phyloP scores from a whole-genome alignment of 2,888 invertebrate species.

The Clepsis dumicolana region DNA sequence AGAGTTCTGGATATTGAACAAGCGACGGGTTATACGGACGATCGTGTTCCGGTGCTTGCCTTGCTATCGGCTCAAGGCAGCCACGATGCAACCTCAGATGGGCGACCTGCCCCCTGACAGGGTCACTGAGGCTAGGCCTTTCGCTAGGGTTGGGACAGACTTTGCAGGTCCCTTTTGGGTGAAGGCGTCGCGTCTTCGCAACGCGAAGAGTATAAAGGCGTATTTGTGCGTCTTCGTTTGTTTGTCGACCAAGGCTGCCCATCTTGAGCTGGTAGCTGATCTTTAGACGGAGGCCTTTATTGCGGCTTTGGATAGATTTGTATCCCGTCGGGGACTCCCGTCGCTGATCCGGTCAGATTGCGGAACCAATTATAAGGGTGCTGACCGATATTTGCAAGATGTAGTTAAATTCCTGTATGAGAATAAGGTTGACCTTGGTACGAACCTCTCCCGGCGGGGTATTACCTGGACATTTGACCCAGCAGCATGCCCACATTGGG shows the following conservation, averaged over 20 bases:
- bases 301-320: not conserved
- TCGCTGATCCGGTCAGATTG: not conserved
- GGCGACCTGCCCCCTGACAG: conserved; percentile 1
- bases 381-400: not conserved
- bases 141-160: not conserved
- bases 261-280: not conserved
- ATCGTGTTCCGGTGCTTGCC: conserved; percentile 3
- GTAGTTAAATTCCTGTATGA: not conserved
- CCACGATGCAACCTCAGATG: conserved; percentile 6
- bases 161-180: not conserved
- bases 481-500: conserved; percentile 3
- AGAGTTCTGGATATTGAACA: conserved; percentile 4
- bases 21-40: not conserved
- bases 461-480: not conserved
- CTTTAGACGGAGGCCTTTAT: not conserved
- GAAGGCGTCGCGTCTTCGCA: not conserved
- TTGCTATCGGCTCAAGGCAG: not conserved
- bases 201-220: not conserved
- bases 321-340: not conserved
- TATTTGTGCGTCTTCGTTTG: conserved; percentile 5
- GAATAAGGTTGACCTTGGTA: not conserved
- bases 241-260: not conserved
- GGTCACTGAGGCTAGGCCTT: not conserved
- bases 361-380: not conserved
- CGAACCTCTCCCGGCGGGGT: not conserved